Conservation (phyloP, 1,140 invertebrate species). For the Myzus persicae region DNA sequence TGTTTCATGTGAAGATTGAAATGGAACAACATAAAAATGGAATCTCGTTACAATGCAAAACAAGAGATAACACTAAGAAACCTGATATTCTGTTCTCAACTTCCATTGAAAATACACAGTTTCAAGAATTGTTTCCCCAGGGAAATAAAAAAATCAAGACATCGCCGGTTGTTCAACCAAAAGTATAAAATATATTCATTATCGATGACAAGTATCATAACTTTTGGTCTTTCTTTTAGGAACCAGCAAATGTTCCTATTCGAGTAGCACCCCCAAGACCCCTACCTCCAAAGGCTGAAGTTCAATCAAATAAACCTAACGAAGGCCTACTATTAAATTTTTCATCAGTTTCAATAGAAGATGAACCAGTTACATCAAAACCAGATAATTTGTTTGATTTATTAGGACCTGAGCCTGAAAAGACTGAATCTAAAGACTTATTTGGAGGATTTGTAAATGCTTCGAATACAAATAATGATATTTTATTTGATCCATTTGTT, state of each 20-base stretch:
- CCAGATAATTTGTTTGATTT: slow-evolving; percentile 48
- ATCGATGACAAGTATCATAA: neutral
- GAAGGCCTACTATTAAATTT: slow-evolving; percentile 55
- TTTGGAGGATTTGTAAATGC: slow-evolving; percentile 43
- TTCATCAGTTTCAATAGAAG: slow-evolving; percentile 36
- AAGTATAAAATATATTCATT: neutral
- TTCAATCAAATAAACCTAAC: slow-evolving; percentile 23
- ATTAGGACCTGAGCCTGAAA: slow-evolving; percentile 35
- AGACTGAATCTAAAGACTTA: slow-evolving; percentile 51
- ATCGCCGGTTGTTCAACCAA: neutral
- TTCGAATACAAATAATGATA: slow-evolving; percentile 40
- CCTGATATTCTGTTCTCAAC: slow-evolving; percentile 27
- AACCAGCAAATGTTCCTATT: slow-evolving; percentile 15
- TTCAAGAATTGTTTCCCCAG: slow-evolving; percentile 35
- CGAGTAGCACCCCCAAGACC: slow-evolving; percentile 26
- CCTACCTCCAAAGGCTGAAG: neutral
- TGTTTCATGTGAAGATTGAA: slow-evolving; percentile 68
- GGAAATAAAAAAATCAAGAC: neutral
- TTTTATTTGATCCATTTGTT: slow-evolving; percentile 48
- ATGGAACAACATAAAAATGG: slow-evolving; percentile 56
- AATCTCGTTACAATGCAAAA: slow-evolving; percentile 49
- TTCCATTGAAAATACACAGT: slow-evolving; percentile 40
- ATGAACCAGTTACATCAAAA: slow-evolving; percentile 34
- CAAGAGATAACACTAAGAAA: slow-evolving; percentile 8
- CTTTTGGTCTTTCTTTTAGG: neutral